These are phyloP conservation scores for Misgurnus mizolepis DNA, from an alignment of 2,113 vertebrate species.

Conservation along the genomic window DNA sequence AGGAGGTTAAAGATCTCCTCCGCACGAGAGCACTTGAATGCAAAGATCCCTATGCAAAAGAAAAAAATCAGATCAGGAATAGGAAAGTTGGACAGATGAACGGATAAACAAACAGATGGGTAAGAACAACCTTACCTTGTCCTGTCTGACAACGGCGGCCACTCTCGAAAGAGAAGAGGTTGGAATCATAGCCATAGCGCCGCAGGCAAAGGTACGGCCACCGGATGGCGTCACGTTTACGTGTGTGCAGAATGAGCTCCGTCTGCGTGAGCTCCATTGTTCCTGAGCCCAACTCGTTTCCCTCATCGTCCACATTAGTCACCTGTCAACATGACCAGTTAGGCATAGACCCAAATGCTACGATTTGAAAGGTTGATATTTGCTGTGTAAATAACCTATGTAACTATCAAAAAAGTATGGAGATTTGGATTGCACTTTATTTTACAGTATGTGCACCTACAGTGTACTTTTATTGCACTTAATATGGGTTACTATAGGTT, in stretches of 20 bases:
- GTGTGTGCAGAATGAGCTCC: constrained; percentile 94
- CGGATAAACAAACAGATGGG: no score
- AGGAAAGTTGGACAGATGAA: not conserved
- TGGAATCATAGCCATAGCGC: constrained; percentile 97
- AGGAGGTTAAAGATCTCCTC: constrained; percentile 98
- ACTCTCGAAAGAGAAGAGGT: constrained; percentile 98
- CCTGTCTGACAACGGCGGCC: constrained; percentile 96
- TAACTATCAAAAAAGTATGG: not conserved
- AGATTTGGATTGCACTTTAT: no score
- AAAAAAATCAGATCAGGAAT: not conserved
- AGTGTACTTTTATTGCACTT: no score
- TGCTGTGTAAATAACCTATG: not conserved
- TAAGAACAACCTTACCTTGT: constrained; percentile 79
- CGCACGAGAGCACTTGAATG: constrained; percentile 95
- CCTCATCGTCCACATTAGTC: constrained; percentile 97
- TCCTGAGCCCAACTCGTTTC: constrained; percentile 92
- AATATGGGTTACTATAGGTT: no score
- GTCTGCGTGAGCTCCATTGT: constrained; percentile 95
- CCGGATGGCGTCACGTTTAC: constrained; percentile 88
- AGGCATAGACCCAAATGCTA: not conserved
- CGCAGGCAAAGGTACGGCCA: constrained; percentile 98
- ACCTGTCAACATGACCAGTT: constrained; percentile 74
- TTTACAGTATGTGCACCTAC: no score
- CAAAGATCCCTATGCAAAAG: constrained; percentile 98
- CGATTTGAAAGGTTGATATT: no score